These are phyloP conservation scores for Leptarthrus brevirostris DNA, from an alignment of 2,888 invertebrate genomes.

Conservation along the genomic window DNA sequence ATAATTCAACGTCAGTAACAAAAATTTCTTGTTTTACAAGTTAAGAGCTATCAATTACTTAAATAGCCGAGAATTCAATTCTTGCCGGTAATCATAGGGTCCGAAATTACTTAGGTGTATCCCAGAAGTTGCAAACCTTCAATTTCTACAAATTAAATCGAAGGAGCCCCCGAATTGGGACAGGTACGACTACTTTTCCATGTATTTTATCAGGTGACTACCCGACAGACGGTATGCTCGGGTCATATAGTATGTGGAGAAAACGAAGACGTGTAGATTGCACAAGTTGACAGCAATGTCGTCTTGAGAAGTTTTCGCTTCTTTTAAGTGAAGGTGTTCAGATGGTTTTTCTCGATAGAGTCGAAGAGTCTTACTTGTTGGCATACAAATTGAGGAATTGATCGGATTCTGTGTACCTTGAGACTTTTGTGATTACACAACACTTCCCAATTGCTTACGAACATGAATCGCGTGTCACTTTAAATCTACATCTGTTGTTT, in stretches of 20 bases:
- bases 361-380: no score
- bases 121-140: constrained; percentile 26
- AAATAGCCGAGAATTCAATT: not conserved
- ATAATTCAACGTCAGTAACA: not conserved
- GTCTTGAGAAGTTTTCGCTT: no score
- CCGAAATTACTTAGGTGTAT: constrained; percentile 32
- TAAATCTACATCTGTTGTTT: no score
- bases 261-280: not conserved
- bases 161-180: not conserved
- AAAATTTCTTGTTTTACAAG: not conserved
- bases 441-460: no score
- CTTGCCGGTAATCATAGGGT: not conserved
- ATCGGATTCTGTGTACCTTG: no score
- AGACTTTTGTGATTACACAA: no score
- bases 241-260: not conserved
- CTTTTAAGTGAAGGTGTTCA: no score
- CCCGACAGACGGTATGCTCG: not conserved
- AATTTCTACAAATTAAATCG: constrained; percentile 10
- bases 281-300: not conserved
- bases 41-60: constrained; percentile 23
- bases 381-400: no score
- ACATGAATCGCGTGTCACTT: no score
- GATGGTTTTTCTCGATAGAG: no score
- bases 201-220: not conserved
- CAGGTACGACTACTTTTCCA: not conserved